These are phyloP conservation scores for Drosophila parvula DNA, from an alignment of 1,140 invertebrate genomes.

Conservation along the genomic window DNA sequence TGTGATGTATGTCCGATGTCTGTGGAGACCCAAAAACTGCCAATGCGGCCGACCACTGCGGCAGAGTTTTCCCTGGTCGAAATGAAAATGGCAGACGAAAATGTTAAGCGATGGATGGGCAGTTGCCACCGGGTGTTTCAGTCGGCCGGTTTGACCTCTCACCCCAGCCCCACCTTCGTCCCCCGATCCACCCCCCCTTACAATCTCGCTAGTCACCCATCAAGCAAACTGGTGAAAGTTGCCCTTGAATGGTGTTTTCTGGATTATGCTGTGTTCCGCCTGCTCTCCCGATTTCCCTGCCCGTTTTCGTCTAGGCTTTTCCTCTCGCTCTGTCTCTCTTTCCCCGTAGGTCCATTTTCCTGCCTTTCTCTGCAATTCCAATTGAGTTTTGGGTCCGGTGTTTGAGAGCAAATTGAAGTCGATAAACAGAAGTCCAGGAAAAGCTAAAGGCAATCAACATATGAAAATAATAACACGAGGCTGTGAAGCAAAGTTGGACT, in stretches of 20 bases:
- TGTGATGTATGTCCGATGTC: constrained; percentile 73
- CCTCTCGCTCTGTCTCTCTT: not conserved
- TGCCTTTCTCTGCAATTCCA: constrained; percentile 34
- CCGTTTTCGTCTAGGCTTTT: constrained; percentile 17
- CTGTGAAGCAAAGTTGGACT: constrained; percentile 15
- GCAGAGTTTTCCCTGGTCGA: constrained; percentile 61
- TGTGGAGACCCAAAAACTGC: constrained; percentile 60
- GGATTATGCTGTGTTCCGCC: constrained; percentile 62
- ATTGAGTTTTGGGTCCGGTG: constrained; percentile 64
- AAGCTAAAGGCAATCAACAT: constrained; percentile 49
- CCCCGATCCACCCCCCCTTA: not conserved
- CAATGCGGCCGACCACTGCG: constrained; percentile 76
- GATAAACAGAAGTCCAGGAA: constrained; percentile 66
- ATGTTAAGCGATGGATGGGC: constrained; percentile 54
- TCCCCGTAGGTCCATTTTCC: constrained; percentile 22
- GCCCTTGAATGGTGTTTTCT: constrained; percentile 78
- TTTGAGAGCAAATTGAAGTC: constrained; percentile 75
- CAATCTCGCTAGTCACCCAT: constrained; percentile 19
- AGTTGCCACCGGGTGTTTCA: constrained; percentile 42
- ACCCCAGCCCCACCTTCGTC: constrained; percentile 6
- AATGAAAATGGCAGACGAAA: constrained; percentile 76
- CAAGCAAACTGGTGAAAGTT: constrained; percentile 72
- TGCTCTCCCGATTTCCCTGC: constrained; percentile 11
- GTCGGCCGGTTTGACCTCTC: constrained; percentile 45
- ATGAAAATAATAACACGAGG: constrained; percentile 38